These are phyloP conservation scores for Natrix natrix DNA, from an alignment of 2,797 vertebrate genomes.

Conservation along the genomic window DNA sequence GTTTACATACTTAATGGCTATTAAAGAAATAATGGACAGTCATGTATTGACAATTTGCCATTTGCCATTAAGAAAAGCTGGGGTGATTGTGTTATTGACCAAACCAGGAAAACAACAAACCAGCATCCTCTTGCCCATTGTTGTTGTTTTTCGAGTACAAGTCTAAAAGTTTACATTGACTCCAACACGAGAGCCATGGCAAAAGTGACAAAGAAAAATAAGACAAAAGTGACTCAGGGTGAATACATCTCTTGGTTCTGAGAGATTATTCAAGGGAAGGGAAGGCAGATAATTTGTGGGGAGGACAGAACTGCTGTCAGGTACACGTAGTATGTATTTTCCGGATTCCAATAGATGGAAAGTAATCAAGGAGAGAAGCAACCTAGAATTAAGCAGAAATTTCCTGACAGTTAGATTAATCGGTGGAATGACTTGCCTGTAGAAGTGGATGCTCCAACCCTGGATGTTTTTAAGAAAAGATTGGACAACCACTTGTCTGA, in stretches of 20 bases:
- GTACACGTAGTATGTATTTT: not conserved
- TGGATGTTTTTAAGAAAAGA: not conserved
- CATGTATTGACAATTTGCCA: fast-evolving
- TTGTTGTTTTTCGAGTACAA: not conserved
- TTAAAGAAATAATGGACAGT: not conserved
- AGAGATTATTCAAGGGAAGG: not conserved
- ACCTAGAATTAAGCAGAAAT: not conserved
- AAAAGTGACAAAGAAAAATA: not conserved
- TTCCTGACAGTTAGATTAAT: not conserved
- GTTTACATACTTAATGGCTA: not conserved
- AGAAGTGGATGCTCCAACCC: not conserved
- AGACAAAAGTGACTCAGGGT: not conserved
- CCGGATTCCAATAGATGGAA: not conserved
- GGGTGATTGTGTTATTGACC: not conserved
- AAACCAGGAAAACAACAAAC: not conserved
- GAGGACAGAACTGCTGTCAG: not conserved
- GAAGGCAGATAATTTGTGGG: not conserved
- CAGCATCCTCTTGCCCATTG: not conserved
- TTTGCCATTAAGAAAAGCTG: not conserved
- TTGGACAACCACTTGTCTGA: not conserved
- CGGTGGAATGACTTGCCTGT: not conserved
- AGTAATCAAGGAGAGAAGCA: not conserved
- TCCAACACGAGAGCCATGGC: not conserved
- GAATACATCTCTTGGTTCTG: not conserved
- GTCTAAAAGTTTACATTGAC: not conserved